phyloP scores from a whole-genome alignment of 1,140 invertebrate species.

The Neodiprion pinetum region DNA sequence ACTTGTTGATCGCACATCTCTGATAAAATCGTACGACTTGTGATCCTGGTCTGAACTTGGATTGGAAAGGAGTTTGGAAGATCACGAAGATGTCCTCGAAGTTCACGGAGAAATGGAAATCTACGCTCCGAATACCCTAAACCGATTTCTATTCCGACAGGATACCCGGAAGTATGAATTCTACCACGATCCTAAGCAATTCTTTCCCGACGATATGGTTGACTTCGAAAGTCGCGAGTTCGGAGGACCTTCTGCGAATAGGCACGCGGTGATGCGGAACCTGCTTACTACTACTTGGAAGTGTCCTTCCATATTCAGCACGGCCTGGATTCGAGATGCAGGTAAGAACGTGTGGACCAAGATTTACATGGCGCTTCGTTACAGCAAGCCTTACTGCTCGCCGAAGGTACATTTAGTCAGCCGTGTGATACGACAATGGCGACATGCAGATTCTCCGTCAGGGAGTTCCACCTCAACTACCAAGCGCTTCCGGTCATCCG shows the following conservation, averaged over 20 bases:
- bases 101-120: slow-evolving; percentile 59
- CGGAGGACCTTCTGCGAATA: slow-evolving; percentile 28
- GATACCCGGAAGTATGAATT: slow-evolving; percentile 67
- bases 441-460: slow-evolving; percentile 33
- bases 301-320: slow-evolving; percentile 57
- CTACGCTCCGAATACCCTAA: slow-evolving; percentile 50
- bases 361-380: slow-evolving; percentile 57
- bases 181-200: slow-evolving; percentile 63
- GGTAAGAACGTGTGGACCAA: slow-evolving; percentile 58
- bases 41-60: too few relatives aligned
- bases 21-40: too few relatives aligned
- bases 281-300: slow-evolving; percentile 43
- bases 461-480: too few relatives aligned
- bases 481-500: too few relatives aligned
- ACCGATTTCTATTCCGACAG: slow-evolving; percentile 63
- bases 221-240: slow-evolving; percentile 44
- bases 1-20: too few relatives aligned
- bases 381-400: slow-evolving; percentile 57
- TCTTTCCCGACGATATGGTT: slow-evolving; percentile 61
- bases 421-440: slow-evolving; percentile 23
- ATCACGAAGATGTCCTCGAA: slow-evolving; percentile 66
- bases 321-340: slow-evolving; percentile 57
- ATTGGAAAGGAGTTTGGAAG: slow-evolving; percentile 64
- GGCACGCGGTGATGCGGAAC: slow-evolving; percentile 43
- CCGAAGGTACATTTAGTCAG: slow-evolving; percentile 58